These are phyloP conservation scores for Epirrhoe tristata DNA, from an alignment of 2,888 invertebrate species.

Conservation along the genomic window DNA sequence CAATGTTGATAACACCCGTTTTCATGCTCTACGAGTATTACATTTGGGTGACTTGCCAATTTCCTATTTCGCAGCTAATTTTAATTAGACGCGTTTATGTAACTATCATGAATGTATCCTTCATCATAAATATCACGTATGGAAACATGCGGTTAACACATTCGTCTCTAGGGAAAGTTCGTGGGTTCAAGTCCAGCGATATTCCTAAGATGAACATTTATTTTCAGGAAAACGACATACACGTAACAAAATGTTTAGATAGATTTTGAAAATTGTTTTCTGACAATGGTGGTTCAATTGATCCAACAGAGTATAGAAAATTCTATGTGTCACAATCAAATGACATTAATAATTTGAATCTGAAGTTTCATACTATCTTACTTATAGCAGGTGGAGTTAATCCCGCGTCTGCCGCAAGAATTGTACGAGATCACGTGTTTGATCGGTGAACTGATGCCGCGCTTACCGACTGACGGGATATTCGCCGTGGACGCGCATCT, in stretches of 20 bases:
- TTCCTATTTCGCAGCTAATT: neutral
- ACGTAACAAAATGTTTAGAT: no score
- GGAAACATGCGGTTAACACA: no score
- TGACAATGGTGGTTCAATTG: no score
- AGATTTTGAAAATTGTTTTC: no score
- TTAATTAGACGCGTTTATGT: neutral
- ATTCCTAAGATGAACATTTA: no score
- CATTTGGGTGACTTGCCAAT: neutral
- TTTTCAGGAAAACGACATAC: no score
- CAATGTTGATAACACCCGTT: neutral
- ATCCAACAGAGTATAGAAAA: no score
- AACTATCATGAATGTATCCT: neutral
- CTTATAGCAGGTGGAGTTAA: slow-evolving; percentile 90
- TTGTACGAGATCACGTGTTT: slow-evolving; percentile 98
- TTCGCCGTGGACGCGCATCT: slow-evolving; percentile 96
- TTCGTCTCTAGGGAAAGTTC: no score
- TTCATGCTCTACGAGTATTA: neutral
- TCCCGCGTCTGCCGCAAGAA: slow-evolving; percentile 97
- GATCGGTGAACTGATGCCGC: slow-evolving; percentile 98
- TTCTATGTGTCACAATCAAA: no score
- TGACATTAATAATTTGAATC: no score
- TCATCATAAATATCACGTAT: no score
- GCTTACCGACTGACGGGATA: slow-evolving; percentile 97
- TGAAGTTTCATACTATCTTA: neutral
- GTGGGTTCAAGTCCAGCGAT: no score